Conservation (phyloP, 2,113 vertebrate genomes). For the Toxostoma redivivum region DNA sequence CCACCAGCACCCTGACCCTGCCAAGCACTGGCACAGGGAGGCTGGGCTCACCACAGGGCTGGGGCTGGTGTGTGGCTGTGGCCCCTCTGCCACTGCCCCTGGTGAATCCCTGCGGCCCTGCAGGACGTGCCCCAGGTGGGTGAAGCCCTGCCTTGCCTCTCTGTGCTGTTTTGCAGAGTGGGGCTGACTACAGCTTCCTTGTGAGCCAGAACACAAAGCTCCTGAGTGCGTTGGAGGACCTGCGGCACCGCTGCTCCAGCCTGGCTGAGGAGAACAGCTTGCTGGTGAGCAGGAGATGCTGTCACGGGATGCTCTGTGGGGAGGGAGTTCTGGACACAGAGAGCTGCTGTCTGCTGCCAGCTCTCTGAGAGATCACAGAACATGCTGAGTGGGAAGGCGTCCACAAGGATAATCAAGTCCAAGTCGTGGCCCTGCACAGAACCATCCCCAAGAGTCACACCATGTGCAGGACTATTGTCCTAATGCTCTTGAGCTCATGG, state of each 20-base stretch:
- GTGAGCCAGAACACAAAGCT: constrained; percentile 88
- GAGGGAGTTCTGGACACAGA: not conserved
- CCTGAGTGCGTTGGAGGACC: constrained; percentile 81
- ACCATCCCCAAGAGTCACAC: not conserved
- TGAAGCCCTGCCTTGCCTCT: not conserved
- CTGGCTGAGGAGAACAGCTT: constrained; percentile 91
- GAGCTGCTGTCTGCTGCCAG: not conserved
- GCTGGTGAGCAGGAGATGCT: constrained; percentile 78
- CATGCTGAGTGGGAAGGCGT: not conserved
- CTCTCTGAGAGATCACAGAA: not conserved
- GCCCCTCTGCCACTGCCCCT: not conserved
- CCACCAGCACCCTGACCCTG: not conserved
- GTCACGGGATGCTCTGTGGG: rapidly evolving
- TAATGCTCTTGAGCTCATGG: not conserved
- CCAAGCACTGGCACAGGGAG: not conserved
- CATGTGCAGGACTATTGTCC: not conserved
- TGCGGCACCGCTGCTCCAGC: constrained; percentile 84
- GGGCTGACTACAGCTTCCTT: constrained; percentile 78
- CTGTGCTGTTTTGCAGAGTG: constrained; percentile 75
- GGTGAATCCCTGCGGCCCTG: not conserved
- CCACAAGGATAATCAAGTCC: not conserved
- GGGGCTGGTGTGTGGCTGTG: rapidly evolving
- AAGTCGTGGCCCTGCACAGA: not conserved
- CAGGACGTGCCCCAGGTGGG: not conserved
- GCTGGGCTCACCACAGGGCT: rapidly evolving